Evolutionary conservation across 2,797 vertebrate genomes (phyloP).

Genomic region (Poeciliopsis turneri): DNA sequence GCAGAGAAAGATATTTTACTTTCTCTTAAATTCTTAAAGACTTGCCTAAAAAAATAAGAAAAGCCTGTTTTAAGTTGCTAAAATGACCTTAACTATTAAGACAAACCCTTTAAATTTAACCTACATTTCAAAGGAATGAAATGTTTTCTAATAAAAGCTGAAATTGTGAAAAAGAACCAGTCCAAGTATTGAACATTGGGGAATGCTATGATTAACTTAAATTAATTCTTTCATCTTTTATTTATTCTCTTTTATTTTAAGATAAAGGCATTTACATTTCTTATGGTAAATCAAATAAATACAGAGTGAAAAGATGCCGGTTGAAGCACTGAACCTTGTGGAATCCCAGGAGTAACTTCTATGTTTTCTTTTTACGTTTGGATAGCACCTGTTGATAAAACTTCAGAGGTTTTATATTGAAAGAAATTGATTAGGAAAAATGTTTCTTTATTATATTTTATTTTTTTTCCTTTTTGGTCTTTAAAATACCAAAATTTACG

Average conservation of each 20-base stretch:
- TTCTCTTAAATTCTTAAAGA: neutral
- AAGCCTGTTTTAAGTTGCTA: neutral
- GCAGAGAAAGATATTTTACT: constrained; percentile 16
- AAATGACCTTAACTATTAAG: neutral
- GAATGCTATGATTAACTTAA: neutral
- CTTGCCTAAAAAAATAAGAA: neutral
- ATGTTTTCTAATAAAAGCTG: neutral
- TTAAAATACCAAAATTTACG: too few species aligned
- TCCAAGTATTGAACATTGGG: neutral
- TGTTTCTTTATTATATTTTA: too few species aligned
- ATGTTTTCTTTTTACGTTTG: neutral
- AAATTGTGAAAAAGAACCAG: neutral
- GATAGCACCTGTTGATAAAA: too few species aligned
- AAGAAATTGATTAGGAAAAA: too few species aligned
- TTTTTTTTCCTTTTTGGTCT: too few species aligned
- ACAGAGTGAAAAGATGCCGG: too few species aligned
- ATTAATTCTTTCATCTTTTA: neutral
- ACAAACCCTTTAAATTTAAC: neutral
- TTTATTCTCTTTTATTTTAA: neutral
- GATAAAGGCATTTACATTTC: too few species aligned
- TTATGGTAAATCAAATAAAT: too few species aligned
- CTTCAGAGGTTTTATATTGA: too few species aligned
- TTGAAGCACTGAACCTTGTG: neutral
- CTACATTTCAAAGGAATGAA: neutral
- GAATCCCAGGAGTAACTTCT: neutral